These are phyloP conservation scores for Nasonia vitripennis DNA, from an alignment of 1,140 invertebrate species.

Conservation along the genomic window DNA sequence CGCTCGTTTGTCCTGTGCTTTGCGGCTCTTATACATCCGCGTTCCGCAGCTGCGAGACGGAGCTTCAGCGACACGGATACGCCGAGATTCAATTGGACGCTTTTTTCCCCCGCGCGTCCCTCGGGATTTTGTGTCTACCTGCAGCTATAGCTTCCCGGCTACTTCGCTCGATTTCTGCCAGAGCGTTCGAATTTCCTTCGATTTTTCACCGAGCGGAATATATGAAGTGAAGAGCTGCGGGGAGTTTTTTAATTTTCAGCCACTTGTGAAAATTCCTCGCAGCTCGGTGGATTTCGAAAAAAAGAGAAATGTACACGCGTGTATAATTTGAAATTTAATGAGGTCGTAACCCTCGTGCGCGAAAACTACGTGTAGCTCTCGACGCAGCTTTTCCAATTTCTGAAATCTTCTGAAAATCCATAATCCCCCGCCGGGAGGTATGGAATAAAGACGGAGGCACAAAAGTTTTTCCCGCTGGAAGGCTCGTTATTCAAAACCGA, in stretches of 20 bases:
- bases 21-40: not conserved
- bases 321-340: constrained; percentile 1
- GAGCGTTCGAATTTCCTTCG: no score
- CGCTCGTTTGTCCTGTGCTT: not conserved
- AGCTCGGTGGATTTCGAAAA: not conserved
- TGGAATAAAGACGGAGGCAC: no score
- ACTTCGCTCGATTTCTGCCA: not conserved
- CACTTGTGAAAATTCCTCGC: no score
- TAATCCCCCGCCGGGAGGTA: no score
- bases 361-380: not conserved
- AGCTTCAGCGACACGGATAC: not conserved
- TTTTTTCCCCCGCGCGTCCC: not conserved
- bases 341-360: not conserved
- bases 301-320: not conserved
- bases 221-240: no score
- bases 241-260: no score
- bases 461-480: not conserved
- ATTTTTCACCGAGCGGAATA: no score
- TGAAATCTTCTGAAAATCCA: not conserved
- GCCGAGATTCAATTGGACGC: not conserved
- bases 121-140: not conserved
- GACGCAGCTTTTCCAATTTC: not conserved
- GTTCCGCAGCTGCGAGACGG: not conserved
- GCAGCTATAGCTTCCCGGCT: not conserved
- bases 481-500: not conserved